phyloP scores from a whole-genome alignment of 2,888 invertebrate species.

The Criorhina ranunculi region DNA sequence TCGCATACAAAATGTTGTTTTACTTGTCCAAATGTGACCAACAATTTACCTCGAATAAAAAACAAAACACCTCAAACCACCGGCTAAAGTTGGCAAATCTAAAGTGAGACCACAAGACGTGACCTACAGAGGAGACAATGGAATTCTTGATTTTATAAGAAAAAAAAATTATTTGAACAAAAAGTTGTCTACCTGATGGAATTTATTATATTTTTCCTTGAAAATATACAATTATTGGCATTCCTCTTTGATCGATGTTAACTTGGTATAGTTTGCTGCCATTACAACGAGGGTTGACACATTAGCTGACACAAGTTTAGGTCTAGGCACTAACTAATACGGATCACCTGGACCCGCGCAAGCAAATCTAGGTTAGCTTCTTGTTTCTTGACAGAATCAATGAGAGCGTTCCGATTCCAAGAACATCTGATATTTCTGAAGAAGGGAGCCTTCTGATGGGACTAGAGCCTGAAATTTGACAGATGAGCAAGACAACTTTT shows the following conservation, averaged over 20 bases:
- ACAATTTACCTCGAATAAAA: slow-evolving; percentile 25
- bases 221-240: slow-evolving; percentile 15
- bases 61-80: neutral
- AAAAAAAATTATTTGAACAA: neutral
- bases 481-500: too few species aligned
- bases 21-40: slow-evolving; percentile 3
- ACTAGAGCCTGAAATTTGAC: too few species aligned
- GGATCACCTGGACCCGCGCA: too few species aligned
- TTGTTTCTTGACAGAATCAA: too few species aligned
- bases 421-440: too few species aligned
- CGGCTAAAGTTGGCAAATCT: slow-evolving; percentile 31
- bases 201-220: slow-evolving; percentile 27
- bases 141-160: slow-evolving; percentile 3
- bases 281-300: neutral
- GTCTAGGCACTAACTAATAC: too few species aligned
- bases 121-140: slow-evolving; percentile 23
- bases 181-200: slow-evolving; percentile 33
- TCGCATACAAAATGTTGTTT: slow-evolving; percentile 37
- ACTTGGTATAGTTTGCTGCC: slow-evolving; percentile 6
- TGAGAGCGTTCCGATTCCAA: too few species aligned
- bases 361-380: too few species aligned
- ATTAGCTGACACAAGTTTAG: too few species aligned
- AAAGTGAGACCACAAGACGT: slow-evolving; percentile 20
- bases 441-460: too few species aligned
- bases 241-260: slow-evolving; percentile 22